Evolutionary conservation across 2,888 invertebrate genomes (phyloP).

Genomic region (Dexiosoma caninum): DNA sequence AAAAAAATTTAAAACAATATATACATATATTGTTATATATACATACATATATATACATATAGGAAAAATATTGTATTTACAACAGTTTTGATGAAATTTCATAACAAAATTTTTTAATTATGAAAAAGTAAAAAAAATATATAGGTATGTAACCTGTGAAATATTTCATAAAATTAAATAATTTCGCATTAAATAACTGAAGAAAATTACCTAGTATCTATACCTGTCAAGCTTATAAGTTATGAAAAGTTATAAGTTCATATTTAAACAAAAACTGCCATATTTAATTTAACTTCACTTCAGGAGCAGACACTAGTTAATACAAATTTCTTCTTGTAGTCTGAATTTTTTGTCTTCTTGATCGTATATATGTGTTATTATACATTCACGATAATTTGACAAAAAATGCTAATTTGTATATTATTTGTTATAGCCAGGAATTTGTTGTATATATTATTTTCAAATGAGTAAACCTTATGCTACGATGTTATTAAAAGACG

Average conservation of each 20-base stretch:
- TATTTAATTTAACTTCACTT: too few species aligned
- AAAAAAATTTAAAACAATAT: too few species aligned
- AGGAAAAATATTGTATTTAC: constrained; percentile 35
- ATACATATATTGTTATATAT: too few species aligned
- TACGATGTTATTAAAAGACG: constrained; percentile 63
- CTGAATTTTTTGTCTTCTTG: constrained; percentile 5
- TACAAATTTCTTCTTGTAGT: neutral
- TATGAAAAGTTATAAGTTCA: too few species aligned
- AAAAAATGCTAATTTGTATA: constrained; percentile 44
- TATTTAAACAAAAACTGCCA: too few species aligned
- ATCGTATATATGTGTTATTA: neutral
- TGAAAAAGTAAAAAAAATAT: neutral
- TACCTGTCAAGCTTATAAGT: too few species aligned
- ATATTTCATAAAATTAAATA: neutral
- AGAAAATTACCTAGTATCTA: neutral
- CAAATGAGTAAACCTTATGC: constrained; percentile 52
- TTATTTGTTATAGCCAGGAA: constrained; percentile 20
- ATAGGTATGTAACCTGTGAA: too few species aligned
- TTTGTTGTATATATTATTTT: constrained; percentile 16
- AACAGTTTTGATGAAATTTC: neutral
- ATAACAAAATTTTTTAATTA: neutral
- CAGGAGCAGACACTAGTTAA: too few species aligned
- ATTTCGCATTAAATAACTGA: neutral
- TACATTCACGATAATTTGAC: constrained; percentile 24
- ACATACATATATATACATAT: too few species aligned